phyloP scores from a whole-genome alignment of 1,140 invertebrate species.

The Spodoptera frugiperda region DNA sequence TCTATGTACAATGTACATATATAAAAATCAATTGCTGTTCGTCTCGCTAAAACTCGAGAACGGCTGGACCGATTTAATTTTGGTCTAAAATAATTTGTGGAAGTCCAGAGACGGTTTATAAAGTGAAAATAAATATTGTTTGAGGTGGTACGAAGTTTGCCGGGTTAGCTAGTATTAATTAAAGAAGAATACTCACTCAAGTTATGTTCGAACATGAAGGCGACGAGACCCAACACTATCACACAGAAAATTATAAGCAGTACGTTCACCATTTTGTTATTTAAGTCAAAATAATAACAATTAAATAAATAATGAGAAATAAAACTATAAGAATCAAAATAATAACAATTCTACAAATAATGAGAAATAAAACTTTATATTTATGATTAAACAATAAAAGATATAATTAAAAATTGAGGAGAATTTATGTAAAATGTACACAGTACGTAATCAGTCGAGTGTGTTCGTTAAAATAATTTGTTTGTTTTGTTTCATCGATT shows the following conservation, averaged over 20 bases:
- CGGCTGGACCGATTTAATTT: too few species aligned
- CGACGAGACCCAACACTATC: not conserved
- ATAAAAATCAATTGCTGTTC: too few species aligned
- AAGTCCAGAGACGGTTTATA: too few species aligned
- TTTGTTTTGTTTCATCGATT: not conserved
- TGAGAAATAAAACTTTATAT: not conserved
- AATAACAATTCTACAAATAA: not conserved
- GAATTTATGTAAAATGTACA: not conserved
- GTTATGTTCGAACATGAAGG: not conserved
- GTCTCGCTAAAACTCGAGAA: too few species aligned
- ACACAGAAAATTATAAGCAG: constrained; percentile 11
- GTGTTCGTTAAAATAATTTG: not conserved
- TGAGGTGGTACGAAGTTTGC: too few species aligned
- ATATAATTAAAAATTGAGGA: not conserved
- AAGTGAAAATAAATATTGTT: too few species aligned
- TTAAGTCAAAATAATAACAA: not conserved
- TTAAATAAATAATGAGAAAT: not conserved
- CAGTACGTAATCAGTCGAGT: not conserved
- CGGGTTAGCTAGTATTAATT: too few species aligned
- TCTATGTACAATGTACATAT: too few species aligned
- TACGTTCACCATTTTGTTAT: not conserved
- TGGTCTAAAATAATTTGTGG: too few species aligned
- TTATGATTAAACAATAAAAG: not conserved
- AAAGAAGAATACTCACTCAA: constrained; percentile 17
- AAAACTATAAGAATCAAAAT: not conserved